Evolutionary conservation across 2,113 vertebrate genomes (phyloP), one percentile per base, ranked within the genome.

Genomic region (Gymnarchus niloticus): DNA sequence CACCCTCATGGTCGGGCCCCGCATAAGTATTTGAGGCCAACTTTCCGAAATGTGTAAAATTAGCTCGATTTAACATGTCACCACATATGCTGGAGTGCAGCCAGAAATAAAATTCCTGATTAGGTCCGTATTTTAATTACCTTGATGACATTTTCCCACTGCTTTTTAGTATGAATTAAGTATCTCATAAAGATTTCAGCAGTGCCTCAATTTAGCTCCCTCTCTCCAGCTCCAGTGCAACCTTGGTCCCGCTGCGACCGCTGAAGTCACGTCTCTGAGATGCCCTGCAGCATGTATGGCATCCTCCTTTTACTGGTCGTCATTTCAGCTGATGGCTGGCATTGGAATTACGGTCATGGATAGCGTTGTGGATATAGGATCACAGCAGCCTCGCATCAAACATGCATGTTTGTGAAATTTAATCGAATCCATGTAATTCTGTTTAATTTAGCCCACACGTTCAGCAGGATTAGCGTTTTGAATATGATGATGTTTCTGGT

Each of bases 111-210:
- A 86, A 86, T 6, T 14, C 51, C n/a, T 87, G 88, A 92, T 91
- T 88, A 78, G 85, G 56, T 86, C 56, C 61, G 25, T 86, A 33
- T 87, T 85, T 80, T 83, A 85, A 90, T 90, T 85, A 91, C 88
- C 89, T 78, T 17, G 3, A 77, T 82, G 83, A 59, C 56, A 87
- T 83, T 84, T 80, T 51, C 82, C 87, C 25, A 28, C 17, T n/a
- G 44, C 56, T 81, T 49, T 81, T 81, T 85, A 9, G 69, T 23
- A 9, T 78, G 57, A 88, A 86, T 86, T 86, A 87, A 89, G 87
- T 89, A 87, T 91, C 90, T 90, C 85, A 84, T 87, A 88, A 89
- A 88, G 87, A 85, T 89, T 88, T 82, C 17, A 49, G 88, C 88
- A 54, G 84, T 23, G 83, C 83, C 81, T 86, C 77, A 83, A 88